phyloP scores from a whole-genome alignment of 2,113 vertebrate species.

The Chrysochloris asiatica region DNA sequence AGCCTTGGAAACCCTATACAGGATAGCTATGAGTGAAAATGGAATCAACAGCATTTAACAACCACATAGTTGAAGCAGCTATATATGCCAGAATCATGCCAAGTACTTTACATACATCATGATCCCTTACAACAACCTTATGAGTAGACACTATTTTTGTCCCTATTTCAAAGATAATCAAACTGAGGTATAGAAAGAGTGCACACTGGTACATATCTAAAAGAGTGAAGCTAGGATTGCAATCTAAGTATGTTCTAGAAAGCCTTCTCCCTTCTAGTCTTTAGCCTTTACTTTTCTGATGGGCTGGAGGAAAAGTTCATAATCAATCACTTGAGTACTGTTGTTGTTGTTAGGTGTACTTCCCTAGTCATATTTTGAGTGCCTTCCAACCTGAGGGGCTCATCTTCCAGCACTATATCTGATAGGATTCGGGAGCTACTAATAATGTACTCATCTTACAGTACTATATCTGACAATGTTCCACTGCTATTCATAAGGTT shows the following conservation, averaged over 20 bases:
- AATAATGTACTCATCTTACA: too few species aligned
- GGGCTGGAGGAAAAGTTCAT: not conserved
- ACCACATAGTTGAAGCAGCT: not conserved
- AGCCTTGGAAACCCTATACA: too few species aligned
- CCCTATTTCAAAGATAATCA: constrained; percentile 8
- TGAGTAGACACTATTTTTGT: not conserved
- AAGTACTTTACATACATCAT: not conserved
- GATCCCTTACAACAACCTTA: not conserved
- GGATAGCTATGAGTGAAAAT: too few species aligned
- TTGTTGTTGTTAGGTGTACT: not conserved
- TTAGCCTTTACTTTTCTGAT: not conserved
- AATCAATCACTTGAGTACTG: not conserved
- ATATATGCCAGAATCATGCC: not conserved
- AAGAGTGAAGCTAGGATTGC: not conserved
- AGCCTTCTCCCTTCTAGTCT: not conserved
- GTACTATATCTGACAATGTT: too few species aligned
- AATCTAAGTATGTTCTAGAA: constrained; percentile 10
- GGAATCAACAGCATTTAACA: too few species aligned
- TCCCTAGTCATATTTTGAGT: too few species aligned
- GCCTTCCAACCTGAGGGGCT: too few species aligned
- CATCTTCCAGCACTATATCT: too few species aligned
- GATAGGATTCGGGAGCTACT: too few species aligned
- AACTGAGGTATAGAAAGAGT: constrained; percentile 5
- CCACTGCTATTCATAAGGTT: too few species aligned
- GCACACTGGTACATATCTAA: not conserved